These are phyloP conservation scores for Selenia dentaria DNA, from an alignment of 2,888 invertebrate genomes.

Conservation along the genomic window DNA sequence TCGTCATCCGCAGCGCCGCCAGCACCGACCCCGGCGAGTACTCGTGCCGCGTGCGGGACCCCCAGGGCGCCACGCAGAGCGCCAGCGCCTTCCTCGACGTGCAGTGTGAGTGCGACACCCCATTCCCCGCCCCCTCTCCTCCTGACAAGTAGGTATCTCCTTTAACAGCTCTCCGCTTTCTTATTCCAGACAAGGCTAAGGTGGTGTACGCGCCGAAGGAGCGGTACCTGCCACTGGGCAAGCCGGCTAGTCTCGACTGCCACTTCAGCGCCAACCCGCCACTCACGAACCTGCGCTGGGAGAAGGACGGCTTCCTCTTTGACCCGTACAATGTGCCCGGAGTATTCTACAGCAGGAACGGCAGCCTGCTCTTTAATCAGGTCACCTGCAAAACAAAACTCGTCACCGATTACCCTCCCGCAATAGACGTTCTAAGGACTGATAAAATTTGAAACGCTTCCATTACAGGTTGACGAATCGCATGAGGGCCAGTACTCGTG, in stretches of 20 bases:
- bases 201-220: constrained; percentile 94
- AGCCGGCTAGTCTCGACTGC: constrained; percentile 93
- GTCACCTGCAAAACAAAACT: too few species aligned
- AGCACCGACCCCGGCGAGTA: constrained; percentile 95
- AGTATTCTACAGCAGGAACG: constrained; percentile 93
- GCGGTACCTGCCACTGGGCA: constrained; percentile 93
- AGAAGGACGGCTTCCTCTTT: constrained; percentile 95
- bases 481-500: constrained; percentile 96
- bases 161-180: not conserved
- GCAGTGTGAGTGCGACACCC: constrained; percentile 89
- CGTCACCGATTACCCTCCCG: too few species aligned
- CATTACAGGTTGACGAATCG: constrained; percentile 88
- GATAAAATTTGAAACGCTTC: too few species aligned
- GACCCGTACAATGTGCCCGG: constrained; percentile 96
- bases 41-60: constrained; percentile 92
- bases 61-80: constrained; percentile 89
- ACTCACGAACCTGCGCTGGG: constrained; percentile 95
- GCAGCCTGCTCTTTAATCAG: constrained; percentile 92
- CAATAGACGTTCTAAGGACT: not conserved
- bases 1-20: constrained; percentile 90
- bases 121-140: not conserved
- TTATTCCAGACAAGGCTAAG: constrained; percentile 92
- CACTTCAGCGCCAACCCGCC: constrained; percentile 97
- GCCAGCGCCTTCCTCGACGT: constrained; percentile 95
- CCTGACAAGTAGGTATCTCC: not conserved